Evolutionary conservation across 1,140 invertebrate species (phyloP).

Genomic region (Centruroides sculpturatus): DNA sequence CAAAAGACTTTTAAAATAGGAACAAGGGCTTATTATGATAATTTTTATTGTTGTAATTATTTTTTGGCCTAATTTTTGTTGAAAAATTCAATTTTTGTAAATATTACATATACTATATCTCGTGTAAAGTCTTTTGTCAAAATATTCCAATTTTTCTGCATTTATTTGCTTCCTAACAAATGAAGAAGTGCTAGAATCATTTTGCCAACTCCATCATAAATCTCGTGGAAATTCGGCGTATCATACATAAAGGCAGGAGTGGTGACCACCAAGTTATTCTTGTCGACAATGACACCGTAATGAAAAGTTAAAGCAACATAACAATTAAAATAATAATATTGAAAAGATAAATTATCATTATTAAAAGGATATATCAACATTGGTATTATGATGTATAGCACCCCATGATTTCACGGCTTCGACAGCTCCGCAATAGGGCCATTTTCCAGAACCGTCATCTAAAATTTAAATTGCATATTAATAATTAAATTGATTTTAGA

Average conservation of each 20-base stretch:
- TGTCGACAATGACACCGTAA: constrained; percentile 35
- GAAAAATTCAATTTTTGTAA: too few species aligned
- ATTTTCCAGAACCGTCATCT: constrained; percentile 32
- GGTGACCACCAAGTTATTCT: constrained; percentile 37
- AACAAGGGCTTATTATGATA: too few species aligned
- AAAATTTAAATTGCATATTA: neutral
- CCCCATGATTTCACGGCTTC: constrained; percentile 37
- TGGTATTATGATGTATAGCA: constrained; percentile 31
- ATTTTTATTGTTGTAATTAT: too few species aligned
- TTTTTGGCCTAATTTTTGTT: too few species aligned
- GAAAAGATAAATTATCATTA: constrained; percentile 18
- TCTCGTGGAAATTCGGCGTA: constrained; percentile 31
- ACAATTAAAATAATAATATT: constrained; percentile 21
- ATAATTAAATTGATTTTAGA: too few species aligned
- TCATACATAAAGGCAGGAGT: constrained; percentile 46
- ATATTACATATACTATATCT: too few species aligned
- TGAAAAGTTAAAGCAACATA: neutral
- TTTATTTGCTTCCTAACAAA: constrained; percentile 15
- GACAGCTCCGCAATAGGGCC: constrained; percentile 41
- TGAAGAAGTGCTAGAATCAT: constrained; percentile 33
- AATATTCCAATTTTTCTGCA: too few species aligned
- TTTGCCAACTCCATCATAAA: constrained; percentile 41
- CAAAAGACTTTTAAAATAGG: too few species aligned
- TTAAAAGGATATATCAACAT: constrained; percentile 29
- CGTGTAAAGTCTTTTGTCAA: too few species aligned